Base-by-base conservation (phyloP, 2,113 vertebrate species). In the Pomatorhinus ruficollis region DNA sequence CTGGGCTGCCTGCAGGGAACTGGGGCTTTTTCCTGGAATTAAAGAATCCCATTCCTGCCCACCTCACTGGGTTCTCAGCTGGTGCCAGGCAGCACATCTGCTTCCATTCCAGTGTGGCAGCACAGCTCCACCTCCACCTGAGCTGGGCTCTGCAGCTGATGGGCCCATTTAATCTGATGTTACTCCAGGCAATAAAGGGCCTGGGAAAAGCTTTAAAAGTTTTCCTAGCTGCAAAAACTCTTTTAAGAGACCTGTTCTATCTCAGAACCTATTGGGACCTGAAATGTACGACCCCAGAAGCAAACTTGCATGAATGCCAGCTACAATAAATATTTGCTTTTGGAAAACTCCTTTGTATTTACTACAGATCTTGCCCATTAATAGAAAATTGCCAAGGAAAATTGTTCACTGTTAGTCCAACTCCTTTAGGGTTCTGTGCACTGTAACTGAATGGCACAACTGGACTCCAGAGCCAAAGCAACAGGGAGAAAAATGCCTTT, bases 11-110 rank as follows among this genome's bases (percentile, higher is more conserved):
- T 75, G 25, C 70, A 78, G 61, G 13, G 59, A 28, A 64, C 14
- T 2, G 33, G 2, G 21, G 8, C 1, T 7, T 7, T 12, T 42
- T 44, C 31, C 56, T 80, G 75, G 20, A 44, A 68, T 89, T n/a
- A 54, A 52, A 47, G 60, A n/a, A 35, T 53, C 33, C 60, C 20
- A 35, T 53, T 78, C 28, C 44, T 79, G 33, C 2, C 11, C 60
- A 63, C 31, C 59, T 82, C 52, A 2, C 42, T 68, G 66, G 69
- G n/a, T 5, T 84, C 91, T 74, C 93, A 94, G 94, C 83, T 81
- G 89, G 80, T 35, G 39, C 79, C 78, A 88, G 68, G 78, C 78
- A 71, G 69, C 69, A n/a, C 83, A 94, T 82, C 85, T 94, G 82
- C 63, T 68, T 57, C 71, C 76, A 42, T 65, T 63, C 13, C 59